Base-by-base conservation (phyloP, 2,888 invertebrate genomes). In the Eupeodes latifasciatus region DNA sequence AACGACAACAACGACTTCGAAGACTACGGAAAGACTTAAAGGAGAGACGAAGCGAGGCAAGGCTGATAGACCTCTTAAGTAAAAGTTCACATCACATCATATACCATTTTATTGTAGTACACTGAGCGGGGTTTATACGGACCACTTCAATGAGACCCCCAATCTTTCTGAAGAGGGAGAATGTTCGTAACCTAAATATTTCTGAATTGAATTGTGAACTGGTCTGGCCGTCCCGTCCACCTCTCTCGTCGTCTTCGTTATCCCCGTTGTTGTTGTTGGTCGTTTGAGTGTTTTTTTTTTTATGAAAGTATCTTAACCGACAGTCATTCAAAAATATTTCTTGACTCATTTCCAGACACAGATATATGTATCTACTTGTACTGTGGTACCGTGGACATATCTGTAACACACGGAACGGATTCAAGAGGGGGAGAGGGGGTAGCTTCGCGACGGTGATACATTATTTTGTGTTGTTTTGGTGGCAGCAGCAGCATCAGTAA, bases 141-240 rank as follows among this genome's bases (percentile, higher is more conserved):
- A 40, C 49, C 66, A 75, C 79, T 79, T 79, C 53, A 59, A 74
- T 71, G 75, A 44, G 59, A 53, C 19, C 66, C 61, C 66, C 53
- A 67, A 62, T 59, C 69, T 67, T 19, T 49, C 36, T 27, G 4
- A 16, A 51, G 62, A 61, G 53, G 66, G 82, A 82, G 83, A 86
- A 81, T 78, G 85, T 81, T 75, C 79, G 86, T 87, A 87, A 87
- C 86, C 86, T 83, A 87, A 87, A 87, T 87, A 76, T 76, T 83
- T 87, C 75, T 78, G 79, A 69, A 79, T 64, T 82, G 79, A 71
- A 79, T 71, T 75, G 76, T 59, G 57, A 62, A 74, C 53, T 61
- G 71, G 72, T 75, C 66, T 69, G 49, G 62, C 19, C 79, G 85
- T 62, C 67, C 16, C 40, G 47, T 14, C 9, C 40, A 4, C 40